These are phyloP conservation scores for Protaetia brevitarsis DNA, from an alignment of 1,140 invertebrate genomes.

Conservation along the genomic window DNA sequence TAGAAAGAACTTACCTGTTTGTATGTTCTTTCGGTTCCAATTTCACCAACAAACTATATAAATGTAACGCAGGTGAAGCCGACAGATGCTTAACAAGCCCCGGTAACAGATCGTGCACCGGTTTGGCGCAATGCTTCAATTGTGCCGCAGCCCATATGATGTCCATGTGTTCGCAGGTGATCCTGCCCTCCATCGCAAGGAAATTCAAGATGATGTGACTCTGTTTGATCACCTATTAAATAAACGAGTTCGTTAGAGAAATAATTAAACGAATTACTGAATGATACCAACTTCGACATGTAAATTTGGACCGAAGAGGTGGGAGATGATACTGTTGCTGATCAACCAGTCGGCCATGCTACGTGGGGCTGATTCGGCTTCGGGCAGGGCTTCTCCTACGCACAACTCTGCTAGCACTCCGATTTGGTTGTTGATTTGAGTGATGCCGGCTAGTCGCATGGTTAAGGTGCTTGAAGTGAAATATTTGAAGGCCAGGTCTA, in stretches of 20 bases:
- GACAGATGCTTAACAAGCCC: conserved; percentile 88
- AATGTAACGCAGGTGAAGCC: conserved; percentile 79
- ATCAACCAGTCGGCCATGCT: conserved; percentile 85
- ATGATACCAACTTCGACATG: conserved; percentile 76
- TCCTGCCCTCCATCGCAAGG: conserved; percentile 84
- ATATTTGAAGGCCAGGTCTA: conserved; percentile 91
- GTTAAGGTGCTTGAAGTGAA: conserved; percentile 90
- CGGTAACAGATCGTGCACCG: conserved; percentile 86
- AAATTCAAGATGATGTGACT: conserved; percentile 91
- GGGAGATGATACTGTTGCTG: conserved; percentile 87
- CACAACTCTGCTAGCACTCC: conserved; percentile 86
- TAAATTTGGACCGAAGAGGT: conserved; percentile 93
- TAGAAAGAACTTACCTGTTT: conserved; percentile 62
- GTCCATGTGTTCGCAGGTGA: conserved; percentile 88
- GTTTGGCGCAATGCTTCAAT: conserved; percentile 89
- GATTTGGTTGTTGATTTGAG: conserved; percentile 93
- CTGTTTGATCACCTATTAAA: conserved; percentile 87
- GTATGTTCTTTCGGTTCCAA: conserved; percentile 88
- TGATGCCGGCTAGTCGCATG: conserved; percentile 83
- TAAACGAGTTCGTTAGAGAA: conserved; percentile 27
- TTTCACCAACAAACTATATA: conserved; percentile 79
- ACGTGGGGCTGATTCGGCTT: conserved; percentile 78
- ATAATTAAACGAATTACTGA: background rate
- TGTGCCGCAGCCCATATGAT: conserved; percentile 92
- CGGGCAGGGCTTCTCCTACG: conserved; percentile 79